A percentile compares a stretch with the other conserved stretches of the same genome.
These are phyloP conservation scores for Liopterus haemorrhoidalis DNA, from an alignment of 2,888 invertebrate species.

Conservation along the genomic window DNA sequence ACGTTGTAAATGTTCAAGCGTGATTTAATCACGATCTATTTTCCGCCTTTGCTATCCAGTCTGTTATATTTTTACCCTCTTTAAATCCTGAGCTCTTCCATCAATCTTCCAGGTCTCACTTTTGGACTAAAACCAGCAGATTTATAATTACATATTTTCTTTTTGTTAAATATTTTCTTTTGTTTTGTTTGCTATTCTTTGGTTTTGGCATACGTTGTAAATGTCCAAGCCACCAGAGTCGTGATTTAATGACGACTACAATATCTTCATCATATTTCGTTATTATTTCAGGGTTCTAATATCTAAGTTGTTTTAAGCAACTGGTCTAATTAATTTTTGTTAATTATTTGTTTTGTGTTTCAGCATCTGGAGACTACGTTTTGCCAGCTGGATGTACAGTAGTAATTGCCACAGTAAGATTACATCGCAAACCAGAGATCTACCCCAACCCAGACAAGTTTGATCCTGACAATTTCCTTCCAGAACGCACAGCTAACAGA, in stretches of 20 bases:
- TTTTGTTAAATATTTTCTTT: too few species aligned
- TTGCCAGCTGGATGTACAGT: constrained; percentile 68
- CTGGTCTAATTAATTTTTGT: not conserved
- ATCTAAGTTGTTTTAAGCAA: not conserved
- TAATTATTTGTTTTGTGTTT: constrained; percentile 22
- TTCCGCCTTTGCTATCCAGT: too few species aligned
- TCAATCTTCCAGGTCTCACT: too few species aligned
- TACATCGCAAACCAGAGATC: constrained; percentile 61
- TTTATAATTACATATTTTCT: too few species aligned
- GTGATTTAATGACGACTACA: not conserved
- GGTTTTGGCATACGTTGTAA: too few species aligned
- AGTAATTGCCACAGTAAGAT: constrained; percentile 58
- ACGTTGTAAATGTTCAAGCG: too few species aligned
- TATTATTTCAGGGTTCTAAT: constrained; percentile 5
- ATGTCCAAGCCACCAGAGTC: not conserved
- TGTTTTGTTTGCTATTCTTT: too few species aligned
- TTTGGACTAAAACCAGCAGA: too few species aligned
- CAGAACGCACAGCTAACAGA: constrained; percentile 65
- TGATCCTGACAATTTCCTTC: constrained; percentile 74
- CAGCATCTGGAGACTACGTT: constrained; percentile 57
- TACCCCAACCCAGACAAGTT: constrained; percentile 66
- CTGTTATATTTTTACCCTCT: too few species aligned
- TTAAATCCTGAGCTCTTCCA: too few species aligned
- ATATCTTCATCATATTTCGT: not conserved
- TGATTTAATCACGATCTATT: too few species aligned